A percentile compares a stretch with the other conserved stretches of the same genome.
These are phyloP conservation scores for Falco biarmicus DNA, from an alignment of 2,797 vertebrate species.

Conservation along the genomic window DNA sequence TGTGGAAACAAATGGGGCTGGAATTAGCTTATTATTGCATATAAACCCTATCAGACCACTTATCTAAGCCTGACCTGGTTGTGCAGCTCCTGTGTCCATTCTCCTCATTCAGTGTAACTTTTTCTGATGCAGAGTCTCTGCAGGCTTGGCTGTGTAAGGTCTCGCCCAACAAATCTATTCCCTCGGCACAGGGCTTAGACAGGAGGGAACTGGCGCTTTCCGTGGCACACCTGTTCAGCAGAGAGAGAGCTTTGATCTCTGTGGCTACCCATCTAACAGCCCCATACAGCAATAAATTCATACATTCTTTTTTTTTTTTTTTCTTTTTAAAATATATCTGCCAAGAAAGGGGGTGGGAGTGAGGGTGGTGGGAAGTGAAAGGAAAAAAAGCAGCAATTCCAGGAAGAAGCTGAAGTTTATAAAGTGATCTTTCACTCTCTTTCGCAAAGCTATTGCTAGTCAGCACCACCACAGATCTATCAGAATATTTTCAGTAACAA, in stretches of 20 bases:
- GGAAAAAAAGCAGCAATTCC: conserved; percentile 51
- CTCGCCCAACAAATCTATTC: neutral
- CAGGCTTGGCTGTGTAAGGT: neutral
- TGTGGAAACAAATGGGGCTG: neutral
- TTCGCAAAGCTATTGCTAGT: conserved; percentile 31
- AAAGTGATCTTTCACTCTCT: conserved; percentile 42
- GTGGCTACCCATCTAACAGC: conserved; percentile 20
- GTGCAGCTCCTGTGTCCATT: neutral
- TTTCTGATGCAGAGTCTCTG: neutral
- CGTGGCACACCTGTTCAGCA: neutral
- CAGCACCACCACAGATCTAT: conserved; percentile 47
- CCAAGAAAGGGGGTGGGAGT: neutral
- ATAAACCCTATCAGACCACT: neutral
- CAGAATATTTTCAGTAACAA: conserved; percentile 58
- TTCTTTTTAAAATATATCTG: neutral
- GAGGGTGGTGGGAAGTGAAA: neutral
- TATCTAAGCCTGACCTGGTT: neutral
- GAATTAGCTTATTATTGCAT: neutral
- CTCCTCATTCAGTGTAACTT: neutral
- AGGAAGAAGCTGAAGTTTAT: conserved; percentile 41
- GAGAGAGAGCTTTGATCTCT: conserved; percentile 39
- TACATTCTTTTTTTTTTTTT: neutral
- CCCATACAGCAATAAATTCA: conserved; percentile 20
- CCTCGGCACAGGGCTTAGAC: neutral
- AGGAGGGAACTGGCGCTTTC: conserved; percentile 10